Conservation (phyloP, 2,888 invertebrate genomes). For the Eueremaeus valkanovi region DNA sequence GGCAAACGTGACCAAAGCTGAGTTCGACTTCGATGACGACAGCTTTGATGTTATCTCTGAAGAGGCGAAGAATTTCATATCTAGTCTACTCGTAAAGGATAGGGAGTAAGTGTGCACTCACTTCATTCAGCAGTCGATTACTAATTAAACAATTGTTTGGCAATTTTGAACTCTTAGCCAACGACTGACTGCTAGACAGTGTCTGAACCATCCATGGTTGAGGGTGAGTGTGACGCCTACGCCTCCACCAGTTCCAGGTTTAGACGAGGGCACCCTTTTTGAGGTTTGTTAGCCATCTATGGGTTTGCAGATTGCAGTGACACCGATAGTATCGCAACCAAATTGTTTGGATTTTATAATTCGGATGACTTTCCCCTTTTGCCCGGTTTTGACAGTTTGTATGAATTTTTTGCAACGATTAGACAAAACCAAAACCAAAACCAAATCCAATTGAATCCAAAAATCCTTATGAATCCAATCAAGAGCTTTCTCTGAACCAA, state of each 20-base stretch:
- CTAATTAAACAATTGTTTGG: not conserved
- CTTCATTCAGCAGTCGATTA: not conserved
- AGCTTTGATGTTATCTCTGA: constrained; percentile 91
- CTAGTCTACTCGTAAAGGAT: constrained; percentile 83
- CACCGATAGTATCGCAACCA: constrained; percentile 51
- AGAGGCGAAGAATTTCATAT: constrained; percentile 93
- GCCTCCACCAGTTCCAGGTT: constrained; percentile 29
- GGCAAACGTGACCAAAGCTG: constrained; percentile 95
- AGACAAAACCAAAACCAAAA: too few species aligned
- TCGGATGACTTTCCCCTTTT: not conserved
- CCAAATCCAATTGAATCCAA: too few species aligned
- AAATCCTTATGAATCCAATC: too few species aligned
- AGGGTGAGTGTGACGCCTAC: constrained; percentile 50
- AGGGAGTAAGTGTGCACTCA: constrained; percentile 87
- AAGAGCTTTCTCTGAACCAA: too few species aligned
- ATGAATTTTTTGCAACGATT: too few species aligned
- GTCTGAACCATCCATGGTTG: constrained; percentile 83
- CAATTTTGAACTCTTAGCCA: constrained; percentile 58
- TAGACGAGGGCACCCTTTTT: not conserved
- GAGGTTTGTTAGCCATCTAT: constrained; percentile 1
- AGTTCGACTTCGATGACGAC: constrained; percentile 96
- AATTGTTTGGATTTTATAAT: too few species aligned
- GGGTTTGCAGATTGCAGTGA: constrained; percentile 53
- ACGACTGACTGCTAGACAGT: constrained; percentile 75
- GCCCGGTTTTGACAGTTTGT: too few species aligned